Percentiles rank a stretch among this genome's conserved stretches.
These are phyloP conservation scores for Acleris laterana DNA, from an alignment of 2,888 invertebrate genomes.

Conservation along the genomic window DNA sequence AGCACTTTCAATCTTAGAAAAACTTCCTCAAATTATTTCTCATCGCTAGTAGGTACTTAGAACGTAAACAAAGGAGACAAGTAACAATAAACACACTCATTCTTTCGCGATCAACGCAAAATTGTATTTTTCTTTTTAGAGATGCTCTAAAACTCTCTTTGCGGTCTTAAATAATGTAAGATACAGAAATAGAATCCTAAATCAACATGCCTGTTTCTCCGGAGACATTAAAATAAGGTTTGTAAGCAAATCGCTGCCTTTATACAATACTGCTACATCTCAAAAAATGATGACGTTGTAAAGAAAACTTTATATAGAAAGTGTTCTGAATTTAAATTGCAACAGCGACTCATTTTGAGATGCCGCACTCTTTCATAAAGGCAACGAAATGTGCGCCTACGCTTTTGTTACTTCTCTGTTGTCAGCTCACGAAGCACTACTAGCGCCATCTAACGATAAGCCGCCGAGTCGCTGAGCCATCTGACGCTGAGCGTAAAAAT, in stretches of 20 bases:
- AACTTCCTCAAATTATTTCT: background rate
- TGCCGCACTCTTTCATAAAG: too few relatives aligned
- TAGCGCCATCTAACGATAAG: slow-evolving; percentile 62
- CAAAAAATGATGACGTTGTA: too few relatives aligned
- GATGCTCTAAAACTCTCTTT: slow-evolving; percentile 11
- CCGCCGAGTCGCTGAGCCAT: slow-evolving; percentile 24
- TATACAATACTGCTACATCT: too few relatives aligned
- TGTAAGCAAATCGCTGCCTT: too few relatives aligned
- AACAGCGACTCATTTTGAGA: too few relatives aligned
- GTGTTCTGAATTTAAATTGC: too few relatives aligned
- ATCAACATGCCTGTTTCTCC: slow-evolving; percentile 37
- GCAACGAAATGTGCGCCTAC: slow-evolving; percentile 50
- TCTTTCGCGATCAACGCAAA: background rate
- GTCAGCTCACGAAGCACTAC: slow-evolving; percentile 26
- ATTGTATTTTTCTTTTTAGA: background rate
- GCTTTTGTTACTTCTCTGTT: slow-evolving; percentile 42
- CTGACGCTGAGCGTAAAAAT: background rate
- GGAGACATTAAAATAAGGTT: slow-evolving; percentile 44
- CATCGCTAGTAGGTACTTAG: background rate
- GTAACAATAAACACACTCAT: background rate
- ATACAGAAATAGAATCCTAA: slow-evolving; percentile 35
- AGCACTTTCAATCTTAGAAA: background rate
- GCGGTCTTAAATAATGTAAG: slow-evolving; percentile 19
- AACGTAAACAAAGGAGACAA: slow-evolving; percentile 5
- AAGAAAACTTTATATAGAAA: too few relatives aligned